Conservation (phyloP, 2,113 vertebrate species). For the Zeus faber region DNA sequence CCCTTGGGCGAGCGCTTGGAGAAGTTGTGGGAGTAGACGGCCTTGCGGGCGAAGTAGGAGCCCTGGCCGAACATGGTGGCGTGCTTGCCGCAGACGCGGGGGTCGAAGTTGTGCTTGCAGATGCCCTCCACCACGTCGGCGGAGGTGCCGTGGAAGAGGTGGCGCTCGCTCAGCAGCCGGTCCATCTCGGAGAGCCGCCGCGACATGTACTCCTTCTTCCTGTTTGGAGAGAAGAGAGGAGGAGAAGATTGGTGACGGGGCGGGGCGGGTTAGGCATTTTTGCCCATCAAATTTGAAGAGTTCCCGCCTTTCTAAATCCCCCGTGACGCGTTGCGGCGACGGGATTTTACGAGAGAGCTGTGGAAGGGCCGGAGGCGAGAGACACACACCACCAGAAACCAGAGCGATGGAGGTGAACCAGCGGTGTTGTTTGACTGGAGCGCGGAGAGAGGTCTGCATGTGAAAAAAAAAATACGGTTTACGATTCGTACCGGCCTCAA, state of each 20-base stretch:
- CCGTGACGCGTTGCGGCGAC: too few relatives aligned
- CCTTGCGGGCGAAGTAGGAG: conserved; percentile 96
- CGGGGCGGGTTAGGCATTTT: not conserved
- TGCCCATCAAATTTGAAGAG: too few relatives aligned
- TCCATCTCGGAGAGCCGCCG: conserved; percentile 89
- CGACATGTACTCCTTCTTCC: conserved; percentile 98
- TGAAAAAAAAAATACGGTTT: too few relatives aligned
- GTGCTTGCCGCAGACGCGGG: conserved; percentile 94
- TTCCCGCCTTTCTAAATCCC: too few relatives aligned
- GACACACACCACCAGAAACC: too few relatives aligned
- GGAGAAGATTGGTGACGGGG: not conserved
- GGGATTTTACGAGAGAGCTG: not conserved
- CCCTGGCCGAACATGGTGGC: conserved; percentile 99
- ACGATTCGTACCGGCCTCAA: too few relatives aligned
- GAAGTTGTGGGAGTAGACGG: conserved; percentile 97
- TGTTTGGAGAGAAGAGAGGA: conserved; percentile 50
- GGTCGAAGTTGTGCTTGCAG: conserved; percentile 99
- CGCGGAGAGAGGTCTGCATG: too few relatives aligned
- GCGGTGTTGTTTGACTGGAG: too few relatives aligned
- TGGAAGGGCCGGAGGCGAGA: not conserved
- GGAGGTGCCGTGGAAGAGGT: conserved; percentile 97
- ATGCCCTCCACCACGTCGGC: conserved; percentile 95
- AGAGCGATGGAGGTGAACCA: too few relatives aligned
- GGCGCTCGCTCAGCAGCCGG: conserved; percentile 90
- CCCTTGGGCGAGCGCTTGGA: conserved; percentile 91